These are phyloP conservation scores for Aspidiotus rigidus DNA, from an alignment of 2,888 invertebrate species.

Conservation along the genomic window DNA sequence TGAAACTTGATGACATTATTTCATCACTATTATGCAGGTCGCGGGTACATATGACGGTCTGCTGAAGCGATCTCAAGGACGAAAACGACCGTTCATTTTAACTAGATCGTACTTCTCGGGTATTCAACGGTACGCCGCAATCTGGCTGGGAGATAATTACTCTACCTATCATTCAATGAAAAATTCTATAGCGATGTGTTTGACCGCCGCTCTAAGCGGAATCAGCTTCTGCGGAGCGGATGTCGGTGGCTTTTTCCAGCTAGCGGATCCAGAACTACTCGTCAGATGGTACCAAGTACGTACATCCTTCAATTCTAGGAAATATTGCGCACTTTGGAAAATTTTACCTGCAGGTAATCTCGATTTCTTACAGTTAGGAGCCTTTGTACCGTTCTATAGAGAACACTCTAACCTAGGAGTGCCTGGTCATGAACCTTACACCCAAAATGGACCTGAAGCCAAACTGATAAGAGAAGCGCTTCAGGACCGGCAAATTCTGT, in stretches of 20 bases:
- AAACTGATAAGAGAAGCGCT: constrained; percentile 63
- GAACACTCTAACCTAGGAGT: constrained; percentile 97
- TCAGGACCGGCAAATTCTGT: constrained; percentile 71
- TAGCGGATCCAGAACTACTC: constrained; percentile 84
- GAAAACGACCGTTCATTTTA: constrained; percentile 81
- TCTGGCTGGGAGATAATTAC: constrained; percentile 97
- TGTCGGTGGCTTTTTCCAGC: constrained; percentile 95
- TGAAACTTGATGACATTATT: not conserved
- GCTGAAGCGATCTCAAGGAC: constrained; percentile 49
- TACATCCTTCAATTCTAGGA: not conserved
- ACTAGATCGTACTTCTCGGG: constrained; percentile 86
- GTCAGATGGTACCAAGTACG: constrained; percentile 87
- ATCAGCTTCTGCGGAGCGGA: constrained; percentile 92
- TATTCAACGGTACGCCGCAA: constrained; percentile 76
- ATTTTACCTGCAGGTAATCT: too few relatives aligned
- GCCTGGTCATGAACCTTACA: constrained; percentile 91
- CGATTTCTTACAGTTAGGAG: constrained; percentile 51
- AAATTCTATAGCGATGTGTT: constrained; percentile 81
- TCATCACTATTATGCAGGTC: not conserved
- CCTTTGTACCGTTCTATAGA: constrained; percentile 90
- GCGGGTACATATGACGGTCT: constrained; percentile 56
- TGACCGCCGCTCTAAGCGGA: constrained; percentile 75
- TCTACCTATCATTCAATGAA: constrained; percentile 91
- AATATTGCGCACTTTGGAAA: too few relatives aligned
- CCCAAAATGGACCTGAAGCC: constrained; percentile 65